phyloP scores from a whole-genome alignment of 2,888 invertebrate genomes.

The Limnephilus lunatus region DNA sequence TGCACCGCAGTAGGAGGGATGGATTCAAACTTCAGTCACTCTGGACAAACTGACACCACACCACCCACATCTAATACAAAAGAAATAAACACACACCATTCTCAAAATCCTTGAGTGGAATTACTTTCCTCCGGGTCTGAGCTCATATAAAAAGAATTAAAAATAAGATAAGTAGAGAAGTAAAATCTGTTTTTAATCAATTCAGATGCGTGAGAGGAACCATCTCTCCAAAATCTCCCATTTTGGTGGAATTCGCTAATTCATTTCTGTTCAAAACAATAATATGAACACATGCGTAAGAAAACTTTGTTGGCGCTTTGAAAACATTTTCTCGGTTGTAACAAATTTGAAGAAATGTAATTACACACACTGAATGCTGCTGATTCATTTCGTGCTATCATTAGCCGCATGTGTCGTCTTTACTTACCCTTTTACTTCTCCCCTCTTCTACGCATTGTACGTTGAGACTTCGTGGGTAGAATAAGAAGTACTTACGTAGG shows the following conservation, averaged over 20 bases:
- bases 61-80: too few relatives aligned
- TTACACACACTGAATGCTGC: constrained; percentile 18
- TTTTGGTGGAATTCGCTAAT: background rate
- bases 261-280: constrained; percentile 1
- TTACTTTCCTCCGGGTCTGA: too few relatives aligned
- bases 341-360: constrained; percentile 39
- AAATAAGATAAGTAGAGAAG: background rate
- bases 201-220: background rate
- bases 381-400: constrained; percentile 45
- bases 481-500: background rate
- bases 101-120: too few relatives aligned
- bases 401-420: constrained; percentile 50
- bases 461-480: constrained; percentile 20
- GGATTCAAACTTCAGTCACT: too few relatives aligned
- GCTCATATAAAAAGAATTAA: too few relatives aligned
- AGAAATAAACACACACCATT: too few relatives aligned
- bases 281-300: background rate
- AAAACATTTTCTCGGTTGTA: background rate
- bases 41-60: too few relatives aligned
- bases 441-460: background rate
- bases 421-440: constrained; percentile 22
- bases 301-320: constrained; percentile 3
- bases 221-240: background rate
- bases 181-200: background rate
- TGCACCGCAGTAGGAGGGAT: too few relatives aligned